Conservation (phyloP, 1,140 invertebrate genomes). For the Leptestheria dahalacensis region DNA sequence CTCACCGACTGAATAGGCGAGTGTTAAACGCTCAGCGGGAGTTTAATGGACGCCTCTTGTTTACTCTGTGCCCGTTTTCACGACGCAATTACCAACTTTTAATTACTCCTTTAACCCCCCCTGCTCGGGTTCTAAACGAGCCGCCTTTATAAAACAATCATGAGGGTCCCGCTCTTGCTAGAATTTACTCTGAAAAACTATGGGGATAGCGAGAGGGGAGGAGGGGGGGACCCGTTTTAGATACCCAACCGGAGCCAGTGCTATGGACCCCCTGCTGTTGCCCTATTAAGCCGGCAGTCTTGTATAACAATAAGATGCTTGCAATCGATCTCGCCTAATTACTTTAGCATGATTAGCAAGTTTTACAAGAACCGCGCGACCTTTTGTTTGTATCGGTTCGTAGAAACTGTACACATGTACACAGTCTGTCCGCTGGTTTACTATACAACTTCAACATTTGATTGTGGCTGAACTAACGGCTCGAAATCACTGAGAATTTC, state of each 20-base stretch:
- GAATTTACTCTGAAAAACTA: too few species aligned
- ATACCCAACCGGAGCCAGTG: background rate
- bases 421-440: too few species aligned
- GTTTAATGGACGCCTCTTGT: background rate
- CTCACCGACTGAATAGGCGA: background rate
- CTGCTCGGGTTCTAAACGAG: background rate
- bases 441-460: too few species aligned
- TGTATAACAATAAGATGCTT: background rate
- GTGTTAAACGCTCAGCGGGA: background rate
- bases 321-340: slow-evolving; percentile 10
- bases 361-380: too few species aligned
- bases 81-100: background rate
- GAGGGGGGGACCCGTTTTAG: too few species aligned
- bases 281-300: background rate
- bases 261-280: background rate
- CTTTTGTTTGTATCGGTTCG: too few species aligned
- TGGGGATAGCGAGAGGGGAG: too few species aligned
- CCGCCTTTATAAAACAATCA: background rate
- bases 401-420: too few species aligned
- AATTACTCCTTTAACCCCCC: background rate
- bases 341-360: slow-evolving; percentile 9
- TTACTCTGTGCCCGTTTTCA: background rate
- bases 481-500: too few species aligned
- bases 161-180: background rate
- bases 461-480: too few species aligned